Base-by-base conservation (phyloP, 1,140 invertebrate species). In the Diabrotica virgifera region DNA sequence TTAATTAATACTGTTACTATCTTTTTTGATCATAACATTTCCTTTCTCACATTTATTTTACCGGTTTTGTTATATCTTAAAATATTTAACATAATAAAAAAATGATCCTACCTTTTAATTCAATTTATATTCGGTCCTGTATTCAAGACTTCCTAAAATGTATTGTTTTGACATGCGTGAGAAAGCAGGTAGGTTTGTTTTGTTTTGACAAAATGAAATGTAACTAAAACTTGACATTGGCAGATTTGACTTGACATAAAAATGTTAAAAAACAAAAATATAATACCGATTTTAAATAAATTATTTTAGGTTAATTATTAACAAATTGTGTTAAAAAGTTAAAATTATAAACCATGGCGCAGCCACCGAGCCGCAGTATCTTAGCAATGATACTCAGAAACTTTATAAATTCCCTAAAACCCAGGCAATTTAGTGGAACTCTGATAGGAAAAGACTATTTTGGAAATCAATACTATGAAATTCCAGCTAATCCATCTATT, bases 391-490 rank as follows among this genome's bases (percentile, higher is more conserved):
- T 87, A 60, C 81, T 84, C 24, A 80, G 77, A 63, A 82, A 84
- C 70, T 89, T 90, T 65, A 68, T 86, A 11, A 82, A 83, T 37
- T 89, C 87, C 0, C 64, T 90, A 7, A 82, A 76, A 63, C 84
- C 85, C 0, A 76, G 82, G 36, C 79, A 82, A 68, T 73, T 81
- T 11, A 72, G 63, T 38, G 85, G 84, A n/a, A 82, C 81, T 65
- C 76, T 80, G 0, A 81, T 82, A 56, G 80, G 80, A 14, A 74
- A 50, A 74, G 92, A 95, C 80, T 85, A 88, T 70, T 85, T 89
- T 74, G 91, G 92, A 1, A 94, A 92, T 73, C 87, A 87, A 73
- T 95, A 92, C 78, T 95, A 82, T 76, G 91, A 95, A 81, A 87
- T 89, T 62, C 84, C 85, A 12, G 78, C 85, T 52, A 80, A 86